Percentiles rank a stretch among this genome's conserved stretches.
Evolutionary conservation across 2,113 vertebrate species (phyloP).

Genomic region (Acinonyx jubatus): DNA sequence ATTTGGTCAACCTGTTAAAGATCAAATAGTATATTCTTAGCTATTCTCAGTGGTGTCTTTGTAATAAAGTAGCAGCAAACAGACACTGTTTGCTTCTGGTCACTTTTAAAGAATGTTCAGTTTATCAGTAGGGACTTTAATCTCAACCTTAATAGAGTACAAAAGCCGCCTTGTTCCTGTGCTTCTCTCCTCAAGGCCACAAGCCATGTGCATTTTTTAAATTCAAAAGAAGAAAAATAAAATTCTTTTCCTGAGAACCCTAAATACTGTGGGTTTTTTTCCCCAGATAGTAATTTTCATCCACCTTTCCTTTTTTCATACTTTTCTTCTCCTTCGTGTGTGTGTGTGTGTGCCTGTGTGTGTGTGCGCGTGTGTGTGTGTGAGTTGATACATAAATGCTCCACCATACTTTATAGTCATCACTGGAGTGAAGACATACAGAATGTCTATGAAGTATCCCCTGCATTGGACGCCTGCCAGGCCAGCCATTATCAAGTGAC

Average conservation of each 20-base stretch:
- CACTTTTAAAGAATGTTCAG: constrained; percentile 91
- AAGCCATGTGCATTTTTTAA: constrained; percentile 83
- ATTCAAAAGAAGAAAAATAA: constrained; percentile 85
- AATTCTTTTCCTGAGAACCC: constrained; percentile 83
- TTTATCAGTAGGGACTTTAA: constrained; percentile 90
- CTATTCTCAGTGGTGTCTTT: constrained; percentile 91
- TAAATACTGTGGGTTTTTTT: constrained; percentile 76
- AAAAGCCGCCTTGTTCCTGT: constrained; percentile 87
- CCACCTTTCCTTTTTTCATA: not conserved
- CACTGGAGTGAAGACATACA: constrained; percentile 60
- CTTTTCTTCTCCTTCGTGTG: constrained; percentile 50
- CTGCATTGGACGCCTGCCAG: constrained; percentile 69
- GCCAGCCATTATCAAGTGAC: constrained; percentile 69
- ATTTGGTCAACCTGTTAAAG: constrained; percentile 91
- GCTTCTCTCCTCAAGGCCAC: constrained; percentile 87
- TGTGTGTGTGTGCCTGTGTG: no score
- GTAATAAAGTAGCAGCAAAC: constrained; percentile 91
- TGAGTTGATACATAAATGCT: constrained; percentile 43
- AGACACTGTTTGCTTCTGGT: constrained; percentile 91
- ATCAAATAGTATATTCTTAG: constrained; percentile 90
- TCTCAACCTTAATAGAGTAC: constrained; percentile 91
- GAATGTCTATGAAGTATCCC: constrained; percentile 64
- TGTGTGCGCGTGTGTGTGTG: no score
- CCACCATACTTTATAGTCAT: constrained; percentile 48
- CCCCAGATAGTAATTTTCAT: constrained; percentile 1